A percentile compares a stretch with the other conserved stretches of the same genome.
phyloP scores from a whole-genome alignment of 64 coral and sea anemone genomes.

The Pocillopora verrucosa region DNA sequence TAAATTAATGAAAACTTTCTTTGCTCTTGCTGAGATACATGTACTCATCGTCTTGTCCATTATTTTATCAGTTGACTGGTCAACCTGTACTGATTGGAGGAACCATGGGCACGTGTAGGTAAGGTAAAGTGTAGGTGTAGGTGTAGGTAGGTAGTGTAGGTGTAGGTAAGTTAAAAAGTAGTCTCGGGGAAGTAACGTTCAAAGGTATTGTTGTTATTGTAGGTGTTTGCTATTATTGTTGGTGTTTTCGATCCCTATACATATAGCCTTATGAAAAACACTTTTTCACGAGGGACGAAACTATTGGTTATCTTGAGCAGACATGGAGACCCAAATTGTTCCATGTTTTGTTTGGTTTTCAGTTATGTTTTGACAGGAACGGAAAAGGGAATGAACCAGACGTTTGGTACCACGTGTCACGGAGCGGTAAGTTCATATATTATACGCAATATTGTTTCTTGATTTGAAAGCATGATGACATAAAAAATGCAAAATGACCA shows the following conservation, averaged over 20 bases:
- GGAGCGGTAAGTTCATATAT: slow-evolving; percentile 78
- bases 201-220: too few species aligned
- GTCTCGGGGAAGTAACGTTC: too few species aligned
- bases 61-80: slow-evolving; percentile 75
- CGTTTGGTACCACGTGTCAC: slow-evolving; percentile 94
- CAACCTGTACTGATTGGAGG: slow-evolving; percentile 96
- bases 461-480: too few species aligned
- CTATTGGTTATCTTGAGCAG: too few species aligned
- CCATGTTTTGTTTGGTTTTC: neutral
- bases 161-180: slow-evolving; percentile 65
- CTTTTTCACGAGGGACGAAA: too few species aligned
- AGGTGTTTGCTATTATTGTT: too few species aligned
- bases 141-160: too few species aligned
- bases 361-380: slow-evolving; percentile 97
- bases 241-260: too few species aligned
- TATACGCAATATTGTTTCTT: neutral
- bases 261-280: too few species aligned
- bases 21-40: slow-evolving; percentile 64
- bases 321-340: too few species aligned
- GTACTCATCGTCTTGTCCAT: neutral
- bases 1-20: too few species aligned
- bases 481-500: neutral
- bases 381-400: slow-evolving; percentile 90
- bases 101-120: slow-evolving; percentile 99
- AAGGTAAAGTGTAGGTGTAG: neutral